Evolutionary conservation across 2,797 vertebrate species (phyloP).

Genomic region (Alcedo atthis): DNA sequence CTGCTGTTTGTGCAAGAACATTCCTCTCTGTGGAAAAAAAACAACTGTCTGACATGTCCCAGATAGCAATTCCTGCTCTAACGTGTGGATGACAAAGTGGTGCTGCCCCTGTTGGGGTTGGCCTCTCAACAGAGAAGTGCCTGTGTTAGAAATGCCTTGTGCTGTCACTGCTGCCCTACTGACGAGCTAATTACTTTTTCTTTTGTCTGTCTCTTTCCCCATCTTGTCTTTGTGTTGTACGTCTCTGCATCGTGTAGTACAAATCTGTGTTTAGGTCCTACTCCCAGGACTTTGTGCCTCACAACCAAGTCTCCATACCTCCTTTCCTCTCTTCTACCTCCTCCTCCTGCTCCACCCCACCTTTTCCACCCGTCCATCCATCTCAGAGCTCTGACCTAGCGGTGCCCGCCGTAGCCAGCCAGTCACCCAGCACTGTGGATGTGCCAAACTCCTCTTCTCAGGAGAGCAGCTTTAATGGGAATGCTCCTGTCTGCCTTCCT

Average conservation of each 20-base stretch:
- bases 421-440: slow-evolving; percentile 85
- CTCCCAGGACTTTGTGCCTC: slow-evolving; percentile 86
- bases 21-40: not conserved
- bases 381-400: slow-evolving; percentile 88
- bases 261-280: slow-evolving; percentile 87
- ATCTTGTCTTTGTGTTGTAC: slow-evolving; percentile 22
- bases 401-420: slow-evolving; percentile 83
- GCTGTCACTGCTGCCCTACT: slow-evolving; percentile 30
- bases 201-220: slow-evolving; percentile 73
- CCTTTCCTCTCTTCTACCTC: slow-evolving; percentile 84
- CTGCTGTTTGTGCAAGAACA: not conserved
- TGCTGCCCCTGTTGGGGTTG: not conserved
- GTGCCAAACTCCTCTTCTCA: slow-evolving; percentile 90
- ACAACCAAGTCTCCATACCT: slow-evolving; percentile 78
- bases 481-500: slow-evolving; percentile 91
- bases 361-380: slow-evolving; percentile 77
- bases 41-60: not conserved
- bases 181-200: slow-evolving; percentile 77
- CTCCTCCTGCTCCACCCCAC: slow-evolving; percentile 82
- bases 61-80: not conserved
- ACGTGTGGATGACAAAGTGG: not conserved
- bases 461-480: slow-evolving; percentile 88
- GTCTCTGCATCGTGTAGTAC: slow-evolving; percentile 68
- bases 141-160: slow-evolving; percentile 37
- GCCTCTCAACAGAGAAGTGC: not conserved